Base-by-base conservation (phyloP, 1,140 invertebrate genomes). In the Nephotettix cincticeps region DNA sequence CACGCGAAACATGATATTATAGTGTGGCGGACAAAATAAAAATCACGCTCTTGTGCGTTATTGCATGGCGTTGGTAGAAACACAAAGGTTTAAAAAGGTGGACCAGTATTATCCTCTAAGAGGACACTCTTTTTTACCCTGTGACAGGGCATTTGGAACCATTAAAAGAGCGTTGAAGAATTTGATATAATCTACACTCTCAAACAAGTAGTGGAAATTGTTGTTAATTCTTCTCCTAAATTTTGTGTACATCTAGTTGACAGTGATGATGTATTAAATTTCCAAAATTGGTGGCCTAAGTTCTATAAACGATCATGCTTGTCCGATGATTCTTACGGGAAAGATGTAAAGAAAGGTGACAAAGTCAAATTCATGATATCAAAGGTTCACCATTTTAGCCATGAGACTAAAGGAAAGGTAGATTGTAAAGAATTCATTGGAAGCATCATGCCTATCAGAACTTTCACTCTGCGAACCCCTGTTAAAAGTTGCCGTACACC, bases 21-120 rank as follows among this genome's bases (percentile, higher is more conserved):
- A n/a, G n/a, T 83, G 80, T 72, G 65, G 56, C 17, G 81, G 80
- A 0, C 81, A 83, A 75, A 78, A 83, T 65, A 80, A 83, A 75
- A 83, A 83, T 73, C 79, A 73, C 36, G 54, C 69, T 1, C 11
- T 43, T 17, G 23, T 40, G 23, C 21, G 54, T 19, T 68, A 68
- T 66, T 19, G 25, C 17, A 51, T 68, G 51, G 63, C 45, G n/a
- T 47, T 70, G 36, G 30, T 63, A 29, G 64, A 45, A 71, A 36
- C 28, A 43, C 36, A 43, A 51, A 71, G 43, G 32, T 73, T 73
- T 45, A 40, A 72, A 47, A 58, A 69, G 32, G 45, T 72, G 6
- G 45, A 32, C 2, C 30, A 69, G 9, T 69, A 65, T 58, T 74
- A 36, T 67, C 68, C 72, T 54, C 21, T 71, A 21, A 51, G 72